Base-by-base conservation (phyloP, 35 echinoderm and acorn worm species). In the Apostichopus japonicus region DNA sequence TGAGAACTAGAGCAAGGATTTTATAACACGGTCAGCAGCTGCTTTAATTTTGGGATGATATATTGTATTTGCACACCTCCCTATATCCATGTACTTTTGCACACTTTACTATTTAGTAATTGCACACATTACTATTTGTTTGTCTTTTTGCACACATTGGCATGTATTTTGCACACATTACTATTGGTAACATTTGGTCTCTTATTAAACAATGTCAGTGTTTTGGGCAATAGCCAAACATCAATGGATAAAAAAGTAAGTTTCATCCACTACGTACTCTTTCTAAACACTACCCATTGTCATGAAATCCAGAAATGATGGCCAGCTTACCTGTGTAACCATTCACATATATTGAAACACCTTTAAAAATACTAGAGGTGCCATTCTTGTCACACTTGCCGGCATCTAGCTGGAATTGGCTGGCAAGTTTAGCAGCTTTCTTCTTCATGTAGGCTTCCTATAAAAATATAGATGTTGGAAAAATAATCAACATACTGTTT, bases 341-440 rank as follows among this genome's bases (percentile, higher is more conserved):
- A 91, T 98, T 98, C 25, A 98, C 94, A 75, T 94, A 92, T 33
- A 98, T 98, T 57, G 92, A 55, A 23, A 98, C 86, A 15, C 94
- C 94, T 70, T 86, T 72, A 75, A 98, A 98, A 22, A 98, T 98
- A 14, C 61, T 83, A 11, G 96, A 95, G 10, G 76, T 78, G 27
- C 63, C 73, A 15, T 94, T 90, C 54, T 21, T 89, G 81, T 56
- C 92, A 79, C 19, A 44, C 33, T 14, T 33, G 11, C 54, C 70
- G 1, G 83, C 87, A 76, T 90, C 94, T 54, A 67, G n/a, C 0
- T 22, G 61, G 57, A 98, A 98, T 90, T 98, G 96, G 4, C 93
- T 86, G 14, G 93, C 92, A 55, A 98, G 83, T 90, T 98, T 98
- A 22, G 86, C 92, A 11, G 91, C 92, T 72, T 98, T 98, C 9